Base-by-base conservation (phyloP, 2,797 vertebrate genomes). In the Melanotaenia trifasciata region DNA sequence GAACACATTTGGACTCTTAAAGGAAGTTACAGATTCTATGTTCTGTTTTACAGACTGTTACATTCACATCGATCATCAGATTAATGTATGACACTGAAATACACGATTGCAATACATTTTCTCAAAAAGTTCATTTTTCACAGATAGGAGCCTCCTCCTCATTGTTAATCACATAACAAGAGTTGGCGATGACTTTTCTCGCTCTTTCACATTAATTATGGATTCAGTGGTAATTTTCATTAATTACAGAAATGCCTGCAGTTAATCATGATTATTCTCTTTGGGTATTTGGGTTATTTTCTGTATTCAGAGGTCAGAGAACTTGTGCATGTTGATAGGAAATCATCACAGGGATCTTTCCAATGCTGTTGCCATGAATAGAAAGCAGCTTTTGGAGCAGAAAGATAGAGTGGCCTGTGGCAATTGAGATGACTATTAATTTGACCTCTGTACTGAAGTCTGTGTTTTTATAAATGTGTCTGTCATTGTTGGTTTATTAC, bases 261-360 rank as follows among this genome's bases (percentile, higher is more conserved):
- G 89, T 93, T 91, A 89, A 92, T 94, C 89, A 90, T 92, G 82
- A 90, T 91, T 90, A 90, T 87, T 83, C 81, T 89, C 82, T 79
- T 75, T 83, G 80, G 72, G 76, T 83, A 72, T 90, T 85, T 62
- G 68, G 59, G 70, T 84, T 87, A 87, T 91, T 91, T 85, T 87
- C 75, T 54, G 70, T 13, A 79, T 83, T 84, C 77, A 88, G 72
- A 90, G 86, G 87, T 92, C 78, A 57, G 77, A 53, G 79, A 87
- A 86, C 80, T 85, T 70, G 67, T 43, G 72, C 67, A 63, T 79
- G 68, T 79, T 72, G 75, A 88, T 89, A 90, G 78, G 73, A 76
- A 79, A 75, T 78, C 67, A 64, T 80, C 58, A 51, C 64, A 65
- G 74, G 16, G 18, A 83, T 89, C 5, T 13, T 64, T 64, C 18